Percentiles rank a stretch among this genome's conserved stretches.
Conservation (phyloP, 1,140 invertebrate genomes). For the Latrodectus geometricus region DNA sequence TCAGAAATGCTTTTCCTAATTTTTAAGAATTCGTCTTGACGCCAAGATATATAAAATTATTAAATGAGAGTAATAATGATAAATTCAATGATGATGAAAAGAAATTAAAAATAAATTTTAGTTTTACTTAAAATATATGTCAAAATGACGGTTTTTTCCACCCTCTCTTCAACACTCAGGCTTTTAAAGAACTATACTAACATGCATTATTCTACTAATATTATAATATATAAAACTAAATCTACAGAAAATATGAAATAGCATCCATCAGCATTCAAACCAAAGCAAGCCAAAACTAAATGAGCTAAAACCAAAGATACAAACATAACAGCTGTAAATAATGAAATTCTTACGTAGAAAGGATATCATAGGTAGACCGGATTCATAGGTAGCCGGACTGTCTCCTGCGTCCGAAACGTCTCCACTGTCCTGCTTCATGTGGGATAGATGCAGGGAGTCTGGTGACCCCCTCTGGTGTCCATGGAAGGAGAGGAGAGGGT, state of each 20-base stretch:
- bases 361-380: constrained; percentile 70
- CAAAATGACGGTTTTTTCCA: too few relatives aligned
- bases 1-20: too few relatives aligned
- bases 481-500: constrained; percentile 45
- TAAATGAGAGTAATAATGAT: too few relatives aligned
- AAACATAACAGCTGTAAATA: not conserved
- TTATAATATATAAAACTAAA: too few relatives aligned
- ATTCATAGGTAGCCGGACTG: constrained; percentile 62
- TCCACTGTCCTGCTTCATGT: constrained; percentile 62
- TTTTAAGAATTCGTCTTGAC: too few relatives aligned
- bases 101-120: too few relatives aligned
- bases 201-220: too few relatives aligned
- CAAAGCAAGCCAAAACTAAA: not conserved
- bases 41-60: too few relatives aligned
- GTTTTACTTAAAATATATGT: too few relatives aligned
- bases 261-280: not conserved
- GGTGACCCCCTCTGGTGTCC: constrained; percentile 64
- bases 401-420: constrained; percentile 65
- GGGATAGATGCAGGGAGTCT: constrained; percentile 64
- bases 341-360: constrained; percentile 66
- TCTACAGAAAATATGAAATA: not conserved
- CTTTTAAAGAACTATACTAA: too few relatives aligned
- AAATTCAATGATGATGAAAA: too few relatives aligned
- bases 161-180: too few relatives aligned
- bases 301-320: constrained; percentile 8